A percentile compares a stretch with the other conserved stretches of the same genome.
phyloP scores from a whole-genome alignment of 2,888 invertebrate genomes.

The Campoplex nolae region DNA sequence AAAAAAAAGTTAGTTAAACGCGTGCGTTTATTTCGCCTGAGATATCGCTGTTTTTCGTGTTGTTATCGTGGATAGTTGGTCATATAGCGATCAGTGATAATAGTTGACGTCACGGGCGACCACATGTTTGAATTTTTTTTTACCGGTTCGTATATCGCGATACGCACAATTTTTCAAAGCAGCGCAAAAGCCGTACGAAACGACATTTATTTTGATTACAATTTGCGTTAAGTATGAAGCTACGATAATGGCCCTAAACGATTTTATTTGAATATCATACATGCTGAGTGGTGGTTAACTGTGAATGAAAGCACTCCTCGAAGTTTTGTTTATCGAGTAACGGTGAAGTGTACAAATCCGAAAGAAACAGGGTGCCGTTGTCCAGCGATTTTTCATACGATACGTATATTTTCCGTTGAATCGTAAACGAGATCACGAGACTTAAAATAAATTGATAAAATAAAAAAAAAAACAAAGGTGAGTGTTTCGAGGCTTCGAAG shows the following conservation, averaged over 20 bases:
- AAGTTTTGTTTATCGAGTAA: conserved; percentile 10
- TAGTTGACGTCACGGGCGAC: not conserved
- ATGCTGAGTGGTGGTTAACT: not conserved
- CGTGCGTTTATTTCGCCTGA: not conserved
- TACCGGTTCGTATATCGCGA: not conserved
- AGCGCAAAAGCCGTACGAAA: not conserved
- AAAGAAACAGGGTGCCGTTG: not conserved
- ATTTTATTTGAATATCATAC: not conserved
- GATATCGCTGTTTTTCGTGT: conserved; percentile 26
- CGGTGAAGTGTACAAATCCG: conserved; percentile 20
- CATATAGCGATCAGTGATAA: not conserved
- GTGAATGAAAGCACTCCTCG: not conserved
- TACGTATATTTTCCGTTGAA: not conserved
- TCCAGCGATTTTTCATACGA: not conserved
- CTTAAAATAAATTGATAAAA: not conserved
- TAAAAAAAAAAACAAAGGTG: not conserved
- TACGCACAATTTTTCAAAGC: not conserved
- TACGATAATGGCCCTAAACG: not conserved
- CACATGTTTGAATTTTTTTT: not conserved
- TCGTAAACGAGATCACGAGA: not conserved
- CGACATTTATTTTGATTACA: not conserved
- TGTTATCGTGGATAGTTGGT: conserved; percentile 21
- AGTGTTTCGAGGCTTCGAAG: not conserved
- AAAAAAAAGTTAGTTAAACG: not conserved
- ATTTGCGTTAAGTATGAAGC: not conserved